Conservation (phyloP, 2,113 vertebrate genomes). For the Holacanthus passer region DNA sequence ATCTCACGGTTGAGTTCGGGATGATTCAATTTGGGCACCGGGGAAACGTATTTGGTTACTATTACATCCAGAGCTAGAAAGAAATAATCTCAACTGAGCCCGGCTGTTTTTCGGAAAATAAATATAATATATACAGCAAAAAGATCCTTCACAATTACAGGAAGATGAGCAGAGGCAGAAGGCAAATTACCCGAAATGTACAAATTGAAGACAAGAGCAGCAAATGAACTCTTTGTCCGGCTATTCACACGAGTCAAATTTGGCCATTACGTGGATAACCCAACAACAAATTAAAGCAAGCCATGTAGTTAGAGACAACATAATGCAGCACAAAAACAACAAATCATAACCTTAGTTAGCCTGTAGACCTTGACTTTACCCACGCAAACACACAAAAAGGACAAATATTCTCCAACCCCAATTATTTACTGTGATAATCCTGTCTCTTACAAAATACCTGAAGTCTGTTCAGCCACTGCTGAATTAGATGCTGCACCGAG, state of each 20-base stretch:
- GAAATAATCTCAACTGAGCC: neutral
- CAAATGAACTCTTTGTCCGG: slow-evolving; percentile 21
- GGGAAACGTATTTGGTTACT: slow-evolving; percentile 7
- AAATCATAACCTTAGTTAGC: slow-evolving; percentile 12
- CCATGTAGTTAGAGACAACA: slow-evolving; percentile 13
- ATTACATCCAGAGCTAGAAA: slow-evolving; percentile 5
- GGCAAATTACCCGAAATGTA: slow-evolving; percentile 20
- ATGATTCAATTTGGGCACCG: neutral
- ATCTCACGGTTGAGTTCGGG: neutral
- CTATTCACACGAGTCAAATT: neutral
- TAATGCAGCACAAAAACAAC: neutral
- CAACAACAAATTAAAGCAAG: slow-evolving; percentile 8
- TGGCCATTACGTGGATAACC: neutral
- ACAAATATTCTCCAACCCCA: slow-evolving; percentile 15
- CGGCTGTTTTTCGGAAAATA: neutral
- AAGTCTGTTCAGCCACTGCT: slow-evolving; percentile 63
- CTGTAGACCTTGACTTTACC: slow-evolving; percentile 8
- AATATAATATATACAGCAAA: neutral
- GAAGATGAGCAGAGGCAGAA: slow-evolving; percentile 2
- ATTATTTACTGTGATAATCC: slow-evolving; percentile 60
- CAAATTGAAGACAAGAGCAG: slow-evolving; percentile 16
- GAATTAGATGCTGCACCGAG: slow-evolving; percentile 58
- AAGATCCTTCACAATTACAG: neutral
- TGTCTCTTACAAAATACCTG: slow-evolving; percentile 53
- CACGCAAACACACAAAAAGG: slow-evolving; percentile 7